Base-by-base conservation (phyloP, 2,113 vertebrate genomes). In the Oryzias javanicus region DNA sequence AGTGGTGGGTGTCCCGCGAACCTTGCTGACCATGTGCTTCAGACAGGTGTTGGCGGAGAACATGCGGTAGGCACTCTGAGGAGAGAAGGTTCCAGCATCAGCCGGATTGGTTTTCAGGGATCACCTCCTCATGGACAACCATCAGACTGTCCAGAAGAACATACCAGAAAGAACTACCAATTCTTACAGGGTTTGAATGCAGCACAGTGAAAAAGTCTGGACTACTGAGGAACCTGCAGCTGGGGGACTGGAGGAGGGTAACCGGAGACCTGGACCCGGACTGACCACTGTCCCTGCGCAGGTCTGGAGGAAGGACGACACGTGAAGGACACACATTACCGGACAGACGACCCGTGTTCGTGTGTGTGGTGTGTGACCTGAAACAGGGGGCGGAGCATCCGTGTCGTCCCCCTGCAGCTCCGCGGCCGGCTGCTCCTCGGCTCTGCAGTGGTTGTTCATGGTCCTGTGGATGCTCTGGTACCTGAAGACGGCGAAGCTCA, bases 11-110 rank as follows among this genome's bases (percentile, higher is more conserved):
- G 63, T 99, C 97, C 74, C 97, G 2, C 97, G 94, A 90, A 99
- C 95, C 94, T 98, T 99, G 90, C 95, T 98, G 94, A 99, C 96
- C 97, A 99, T 99, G 93, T 99, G 97, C 94, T 99, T 99, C 92
- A 99, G 90, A 92, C 97, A 99, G 59, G 97, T 96, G 91, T 98
- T 99, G 75, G 95, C 98, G 91, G 97, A 98, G 96, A 99, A 99
- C 97, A 98, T 96, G 91, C 95, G 96, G 86, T 99, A 99, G 96
- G 96, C 97, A 98, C 97, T 96, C 97, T 99, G 92, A 45, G 24
- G 17, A 18, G 27, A 50, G 12, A 45, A 18, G 22, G 35, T 35
- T 18, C 24, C n/a, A 18, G 6, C 25, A 27, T 27, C 25, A 35
- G 27, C 51, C 4, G 17, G 18, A n/a, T n/a, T n/a, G n/a, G n/a